Percentiles rank a stretch among this genome's conserved stretches.
phyloP scores from a whole-genome alignment of 2,113 vertebrate genomes.

The Prunella himalayana region DNA sequence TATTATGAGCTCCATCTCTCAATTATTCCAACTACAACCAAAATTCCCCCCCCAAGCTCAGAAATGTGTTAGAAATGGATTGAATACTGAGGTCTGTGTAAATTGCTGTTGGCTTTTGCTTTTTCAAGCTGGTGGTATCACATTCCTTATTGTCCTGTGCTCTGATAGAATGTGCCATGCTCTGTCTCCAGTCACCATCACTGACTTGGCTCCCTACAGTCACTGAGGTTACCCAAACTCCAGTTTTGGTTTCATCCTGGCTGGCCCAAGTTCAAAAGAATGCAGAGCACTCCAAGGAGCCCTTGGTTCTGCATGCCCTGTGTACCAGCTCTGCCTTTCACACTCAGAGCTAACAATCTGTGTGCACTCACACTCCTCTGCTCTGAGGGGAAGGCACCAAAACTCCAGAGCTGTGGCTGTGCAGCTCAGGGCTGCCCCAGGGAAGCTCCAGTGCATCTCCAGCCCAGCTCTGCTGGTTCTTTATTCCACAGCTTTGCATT shows the following conservation, averaged over 20 bases:
- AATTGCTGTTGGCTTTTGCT: not conserved
- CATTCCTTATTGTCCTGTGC: not conserved
- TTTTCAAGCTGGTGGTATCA: not conserved
- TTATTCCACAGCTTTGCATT: not conserved
- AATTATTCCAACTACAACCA: not conserved
- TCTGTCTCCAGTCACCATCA: not conserved
- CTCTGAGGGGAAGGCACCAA: not conserved
- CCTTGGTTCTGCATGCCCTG: not conserved
- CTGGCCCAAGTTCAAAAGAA: not conserved
- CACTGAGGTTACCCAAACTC: not conserved
- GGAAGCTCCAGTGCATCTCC: not conserved
- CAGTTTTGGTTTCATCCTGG: not conserved
- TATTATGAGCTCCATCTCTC: not conserved
- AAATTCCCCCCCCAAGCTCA: not conserved
- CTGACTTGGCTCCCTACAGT: rapidly evolving
- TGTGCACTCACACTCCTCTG: rapidly evolving
- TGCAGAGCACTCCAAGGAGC: not conserved
- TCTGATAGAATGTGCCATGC: not conserved
- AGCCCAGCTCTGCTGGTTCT: not conserved
- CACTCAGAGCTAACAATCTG: not conserved
- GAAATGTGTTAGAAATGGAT: not conserved
- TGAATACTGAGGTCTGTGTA: not conserved
- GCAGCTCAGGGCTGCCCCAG: not conserved
- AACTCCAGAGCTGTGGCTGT: rapidly evolving
- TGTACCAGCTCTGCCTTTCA: not conserved